These are phyloP conservation scores for Cordilura impudica DNA, from an alignment of 2,888 invertebrate species.

Conservation along the genomic window DNA sequence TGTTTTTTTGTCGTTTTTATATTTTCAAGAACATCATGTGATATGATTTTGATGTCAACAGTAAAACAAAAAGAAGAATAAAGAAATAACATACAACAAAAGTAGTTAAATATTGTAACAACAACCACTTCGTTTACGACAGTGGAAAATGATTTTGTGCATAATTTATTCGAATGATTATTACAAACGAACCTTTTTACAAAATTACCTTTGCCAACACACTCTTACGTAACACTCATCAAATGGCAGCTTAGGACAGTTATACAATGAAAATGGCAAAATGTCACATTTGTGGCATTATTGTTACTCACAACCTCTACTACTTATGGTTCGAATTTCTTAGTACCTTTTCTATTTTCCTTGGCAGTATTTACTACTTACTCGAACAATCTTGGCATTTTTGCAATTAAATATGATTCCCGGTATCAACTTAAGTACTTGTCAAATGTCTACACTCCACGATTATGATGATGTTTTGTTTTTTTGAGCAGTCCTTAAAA, in stretches of 20 bases:
- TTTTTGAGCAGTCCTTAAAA: too few relatives aligned
- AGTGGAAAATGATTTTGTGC: conserved; percentile 72
- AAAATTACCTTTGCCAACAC: conserved; percentile 50
- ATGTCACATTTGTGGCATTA: conserved; percentile 60
- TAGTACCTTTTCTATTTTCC: conserved; percentile 28
- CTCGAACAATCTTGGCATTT: conserved; percentile 43
- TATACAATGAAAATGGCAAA: conserved; percentile 39
- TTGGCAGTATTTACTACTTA: conserved; percentile 16
- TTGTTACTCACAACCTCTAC: conserved; percentile 27
- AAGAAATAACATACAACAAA: not conserved
- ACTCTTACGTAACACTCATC: not conserved
- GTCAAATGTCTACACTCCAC: conserved; percentile 57
- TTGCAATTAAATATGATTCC: conserved; percentile 59
- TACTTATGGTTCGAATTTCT: not conserved
- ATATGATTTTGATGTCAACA: conserved; percentile 41
- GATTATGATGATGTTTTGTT: conserved; percentile 37
- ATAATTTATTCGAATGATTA: conserved; percentile 78
- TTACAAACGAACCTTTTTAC: conserved; percentile 68
- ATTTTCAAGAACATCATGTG: conserved; percentile 37
- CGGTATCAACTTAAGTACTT: conserved; percentile 61
- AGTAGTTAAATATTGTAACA: conserved; percentile 5
- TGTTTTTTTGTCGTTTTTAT: not conserved
- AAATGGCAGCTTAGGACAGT: conserved; percentile 38
- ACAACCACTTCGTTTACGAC: conserved; percentile 49
- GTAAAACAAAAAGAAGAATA: not conserved